phyloP scores from a whole-genome alignment of 2,888 invertebrate genomes.

The Apocheima hispidaria region DNA sequence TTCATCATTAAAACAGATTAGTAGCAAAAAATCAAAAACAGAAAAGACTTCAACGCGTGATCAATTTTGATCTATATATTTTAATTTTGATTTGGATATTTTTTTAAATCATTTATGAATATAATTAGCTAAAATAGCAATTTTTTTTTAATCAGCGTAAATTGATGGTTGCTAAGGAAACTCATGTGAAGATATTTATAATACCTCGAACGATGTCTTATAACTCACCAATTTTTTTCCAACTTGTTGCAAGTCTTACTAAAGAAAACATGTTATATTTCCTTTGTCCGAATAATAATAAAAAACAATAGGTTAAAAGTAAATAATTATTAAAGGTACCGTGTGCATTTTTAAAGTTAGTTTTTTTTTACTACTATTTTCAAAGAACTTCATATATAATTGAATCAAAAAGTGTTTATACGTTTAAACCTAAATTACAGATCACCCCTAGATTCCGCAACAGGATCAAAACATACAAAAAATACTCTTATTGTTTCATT shows the following conservation, averaged over 20 bases:
- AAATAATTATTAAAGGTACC: too few species aligned
- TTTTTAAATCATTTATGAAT: slow-evolving; percentile 9
- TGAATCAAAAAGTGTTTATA: too few species aligned
- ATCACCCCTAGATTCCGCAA: too few species aligned
- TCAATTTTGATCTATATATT: slow-evolving; percentile 13
- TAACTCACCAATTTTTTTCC: background rate
- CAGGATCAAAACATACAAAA: too few species aligned
- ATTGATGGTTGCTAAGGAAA: slow-evolving; percentile 15
- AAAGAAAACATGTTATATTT: background rate
- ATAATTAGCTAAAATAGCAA: background rate
- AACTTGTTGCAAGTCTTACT: background rate
- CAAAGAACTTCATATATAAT: too few species aligned
- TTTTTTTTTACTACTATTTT: too few species aligned
- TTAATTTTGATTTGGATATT: slow-evolving; percentile 9
- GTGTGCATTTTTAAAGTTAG: too few species aligned
- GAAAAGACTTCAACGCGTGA: slow-evolving; percentile 26
- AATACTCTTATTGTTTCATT: too few species aligned
- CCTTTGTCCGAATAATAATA: background rate
- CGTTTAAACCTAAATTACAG: too few species aligned
- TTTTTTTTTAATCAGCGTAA: background rate
- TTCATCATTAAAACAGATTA: background rate
- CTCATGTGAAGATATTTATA: background rate
- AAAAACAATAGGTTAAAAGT: too few species aligned
- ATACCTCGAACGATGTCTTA: background rate
- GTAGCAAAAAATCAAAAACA: background rate